Evolutionary conservation across 2,888 invertebrate genomes (phyloP).

Genomic region (Stenodera caucasica): DNA sequence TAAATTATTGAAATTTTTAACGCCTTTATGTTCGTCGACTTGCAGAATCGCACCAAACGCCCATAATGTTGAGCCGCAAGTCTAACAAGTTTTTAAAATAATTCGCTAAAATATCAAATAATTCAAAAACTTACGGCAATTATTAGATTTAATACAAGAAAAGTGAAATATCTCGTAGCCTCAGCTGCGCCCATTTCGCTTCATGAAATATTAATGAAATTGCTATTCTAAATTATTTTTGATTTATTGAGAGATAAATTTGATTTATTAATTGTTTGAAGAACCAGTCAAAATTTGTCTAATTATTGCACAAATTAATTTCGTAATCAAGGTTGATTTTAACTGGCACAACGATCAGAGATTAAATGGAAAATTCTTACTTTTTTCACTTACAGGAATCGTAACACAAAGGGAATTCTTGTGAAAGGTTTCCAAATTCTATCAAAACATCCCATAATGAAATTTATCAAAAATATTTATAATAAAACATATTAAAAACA

Average conservation of each 20-base stretch:
- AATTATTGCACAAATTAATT: background rate
- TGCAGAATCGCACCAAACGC: slow-evolving; percentile 26
- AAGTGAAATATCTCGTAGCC: slow-evolving; percentile 21
- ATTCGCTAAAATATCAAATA: background rate
- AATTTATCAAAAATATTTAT: background rate
- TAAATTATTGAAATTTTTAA: slow-evolving; percentile 18
- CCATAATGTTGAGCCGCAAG: slow-evolving; percentile 21
- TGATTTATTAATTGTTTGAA: slow-evolving; percentile 1
- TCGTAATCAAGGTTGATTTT: background rate
- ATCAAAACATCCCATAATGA: background rate
- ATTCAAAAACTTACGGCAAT: slow-evolving; percentile 20
- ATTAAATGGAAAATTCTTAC: no score
- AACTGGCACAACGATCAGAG: no score
- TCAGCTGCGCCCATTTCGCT: slow-evolving; percentile 21
- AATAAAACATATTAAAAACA: background rate
- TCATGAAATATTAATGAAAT: background rate
- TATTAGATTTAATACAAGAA: slow-evolving; percentile 17
- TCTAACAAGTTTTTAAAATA: background rate
- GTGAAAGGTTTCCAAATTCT: no score
- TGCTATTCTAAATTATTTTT: background rate
- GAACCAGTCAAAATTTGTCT: background rate
- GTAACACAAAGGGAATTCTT: no score
- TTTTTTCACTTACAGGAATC: no score
- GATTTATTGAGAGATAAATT: slow-evolving; percentile 1
- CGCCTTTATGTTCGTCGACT: slow-evolving; percentile 23